Percentiles rank a stretch among this genome's conserved stretches.
Evolutionary conservation across 2,797 vertebrate genomes (phyloP).

Genomic region (Periparus ater): DNA sequence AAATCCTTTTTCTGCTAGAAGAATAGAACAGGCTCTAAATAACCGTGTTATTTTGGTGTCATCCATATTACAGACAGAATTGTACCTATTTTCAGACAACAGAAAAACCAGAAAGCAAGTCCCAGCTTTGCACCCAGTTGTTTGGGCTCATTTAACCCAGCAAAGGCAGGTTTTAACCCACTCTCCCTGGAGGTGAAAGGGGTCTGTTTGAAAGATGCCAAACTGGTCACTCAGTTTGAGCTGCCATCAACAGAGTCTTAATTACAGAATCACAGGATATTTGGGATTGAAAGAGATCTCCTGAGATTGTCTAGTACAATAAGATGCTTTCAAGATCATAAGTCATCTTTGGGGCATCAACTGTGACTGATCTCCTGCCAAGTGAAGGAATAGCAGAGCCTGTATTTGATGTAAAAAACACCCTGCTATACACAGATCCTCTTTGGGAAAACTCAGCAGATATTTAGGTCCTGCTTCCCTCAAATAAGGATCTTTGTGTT

Average conservation of each 20-base stretch:
- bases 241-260: neutral
- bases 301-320: neutral
- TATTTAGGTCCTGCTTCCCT: neutral
- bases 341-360: neutral
- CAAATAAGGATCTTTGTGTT: neutral
- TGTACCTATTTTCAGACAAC: neutral
- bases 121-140: neutral
- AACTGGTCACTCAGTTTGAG: neutral
- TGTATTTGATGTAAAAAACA: neutral
- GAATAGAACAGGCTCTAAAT: neutral
- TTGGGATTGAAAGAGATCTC: neutral
- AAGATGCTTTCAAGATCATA: neutral
- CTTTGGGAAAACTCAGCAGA: neutral
- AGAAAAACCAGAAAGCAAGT: neutral
- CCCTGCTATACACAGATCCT: neutral
- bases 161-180: neutral
- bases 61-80: neutral
- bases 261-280: neutral
- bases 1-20: neutral
- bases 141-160: neutral
- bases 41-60: neutral
- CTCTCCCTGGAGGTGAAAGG: neutral
- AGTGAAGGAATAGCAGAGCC: neutral
- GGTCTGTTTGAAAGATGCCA: neutral
- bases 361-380: slow-evolving; percentile 1